Base-by-base conservation (phyloP, 2,888 invertebrate genomes). In the Mythimna albipuncta region DNA sequence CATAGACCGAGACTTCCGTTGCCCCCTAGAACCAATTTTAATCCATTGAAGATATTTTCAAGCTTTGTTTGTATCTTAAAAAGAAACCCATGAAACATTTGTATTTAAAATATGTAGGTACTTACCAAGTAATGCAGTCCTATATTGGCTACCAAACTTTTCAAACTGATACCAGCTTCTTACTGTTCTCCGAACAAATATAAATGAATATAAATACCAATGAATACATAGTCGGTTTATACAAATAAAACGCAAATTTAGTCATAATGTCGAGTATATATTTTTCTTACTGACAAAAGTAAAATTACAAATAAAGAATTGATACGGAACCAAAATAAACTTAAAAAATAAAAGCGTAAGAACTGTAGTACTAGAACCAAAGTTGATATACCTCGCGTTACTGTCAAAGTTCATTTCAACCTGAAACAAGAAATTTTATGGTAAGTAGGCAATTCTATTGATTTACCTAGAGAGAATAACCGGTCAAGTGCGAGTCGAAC, bases 211-310 rank as follows among this genome's bases (percentile, higher is more conserved):
- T 41, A 41, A 9, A 41, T 10, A 41, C 3, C 32, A 32, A 32
- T 32, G 3, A 32, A 5, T 32, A 5, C 32, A 32, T 54, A 47
- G 6, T 50, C 1, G 7, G 19, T 57, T 11, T 41, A 35, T 32
- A 38, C 13, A 66, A 75, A 82, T 76, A 66, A 79, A 66, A 80
- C 50, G 52, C 73, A 69, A 76, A 82, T 32, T 77, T 76, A 59
- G 64, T 78, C 69, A 59, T 87, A 88, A 91, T 91, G 91, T 90
- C 91, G 91, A 92, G 92, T 91, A 90, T 92, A 91, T 91, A 91
- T 91, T 90, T 64, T 89, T 84, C 84, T 84, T 79, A 77, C 1
- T 80, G 71, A 77, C 71, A 47, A 76, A 69, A 72, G 58, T 71
- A 59, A 16, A 64, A 26, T n/a, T 57, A 72, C 71, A 54, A 44